Conservation (phyloP, 1,140 invertebrate genomes). For the Oryzaephilus surinamensis region DNA sequence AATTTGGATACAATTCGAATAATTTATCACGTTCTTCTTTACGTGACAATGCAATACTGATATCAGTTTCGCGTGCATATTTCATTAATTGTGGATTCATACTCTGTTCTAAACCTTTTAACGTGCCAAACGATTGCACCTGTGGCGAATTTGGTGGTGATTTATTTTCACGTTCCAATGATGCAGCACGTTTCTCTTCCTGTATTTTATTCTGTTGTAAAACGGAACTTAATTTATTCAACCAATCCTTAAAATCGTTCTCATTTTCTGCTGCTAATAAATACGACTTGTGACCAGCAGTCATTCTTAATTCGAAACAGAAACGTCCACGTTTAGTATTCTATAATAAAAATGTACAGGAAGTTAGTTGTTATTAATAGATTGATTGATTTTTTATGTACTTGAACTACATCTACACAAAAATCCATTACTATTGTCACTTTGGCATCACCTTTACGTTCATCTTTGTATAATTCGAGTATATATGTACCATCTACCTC, state of each 20-base stretch:
- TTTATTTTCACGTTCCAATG: conserved; percentile 45
- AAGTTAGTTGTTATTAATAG: neutral
- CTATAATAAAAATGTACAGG: conserved; percentile 38
- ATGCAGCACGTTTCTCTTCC: conserved; percentile 55
- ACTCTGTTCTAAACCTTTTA: conserved; percentile 77
- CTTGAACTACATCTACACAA: conserved; percentile 76
- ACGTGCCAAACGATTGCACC: conserved; percentile 52
- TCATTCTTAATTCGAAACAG: conserved; percentile 82
- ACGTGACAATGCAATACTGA: conserved; percentile 66
- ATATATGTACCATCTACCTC: conserved; percentile 85
- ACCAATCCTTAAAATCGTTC: conserved; percentile 75
- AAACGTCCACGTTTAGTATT: conserved; percentile 75
- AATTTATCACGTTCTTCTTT: conserved; percentile 63
- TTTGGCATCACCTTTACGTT: conserved; percentile 81
- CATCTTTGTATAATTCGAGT: conserved; percentile 86
- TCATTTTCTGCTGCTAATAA: conserved; percentile 80
- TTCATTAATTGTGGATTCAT: conserved; percentile 84
- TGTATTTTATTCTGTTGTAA: conserved; percentile 63
- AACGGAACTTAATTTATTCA: conserved; percentile 60
- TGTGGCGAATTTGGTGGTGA: conserved; percentile 47
- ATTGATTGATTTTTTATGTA: conserved; percentile 32
- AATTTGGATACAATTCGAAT: conserved; percentile 42
- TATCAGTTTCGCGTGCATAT: conserved; percentile 82
- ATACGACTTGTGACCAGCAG: conserved; percentile 69
- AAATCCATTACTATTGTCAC: conserved; percentile 89